Base-by-base conservation (phyloP, 2,888 invertebrate species). In the Hirtodrosophila cameraria region DNA sequence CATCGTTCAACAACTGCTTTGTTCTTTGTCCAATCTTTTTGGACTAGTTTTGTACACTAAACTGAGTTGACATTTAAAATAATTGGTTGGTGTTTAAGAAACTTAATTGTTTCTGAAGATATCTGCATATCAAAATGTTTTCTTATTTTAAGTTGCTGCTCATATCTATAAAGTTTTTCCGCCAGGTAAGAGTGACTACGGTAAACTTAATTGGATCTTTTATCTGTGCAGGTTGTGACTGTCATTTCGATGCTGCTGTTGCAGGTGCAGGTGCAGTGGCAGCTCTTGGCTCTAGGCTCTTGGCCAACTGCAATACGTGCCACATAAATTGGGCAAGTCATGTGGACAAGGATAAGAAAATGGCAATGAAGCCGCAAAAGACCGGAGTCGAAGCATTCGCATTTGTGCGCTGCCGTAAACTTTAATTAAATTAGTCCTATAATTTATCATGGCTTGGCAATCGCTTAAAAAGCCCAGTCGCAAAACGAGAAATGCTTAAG, bases 361-460 rank as follows among this genome's bases (percentile, higher is more conserved):
- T 58, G 41, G 25, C 15, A 12, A 45, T 8, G 55, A 16, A 28
- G 23, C 3, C 28, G 18, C n/a, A 43, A 18, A 18, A 38, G 58
- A 55, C 49, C 43, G 41, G 42, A 31, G 55, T 38, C 31, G 23
- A 11, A 23, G 55, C 42, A 45, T 30, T 50, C 49, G 49, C 30
- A 50, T 62, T 38, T 53, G 62, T 25, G 20, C 30, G 53, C 54
- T 62, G 81, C 58, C 64, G 79, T 79, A 83, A 77, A 80, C 64
- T 84, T 84, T 84, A 84, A 84, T 84, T 84, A 84, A 84, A 84
- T 84, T 84, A 84, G 84, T 86, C 69, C 67, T 46, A 66, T 86
- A 69, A 84, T 84, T 84, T 84, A 84, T 84, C 87, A 75, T 65
- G 69, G 66, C 70, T 57, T 75, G 76, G 78, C 84, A 87, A 87